These are phyloP conservation scores for Nyctereutes procyonoides DNA, from an alignment of 2,113 vertebrate genomes.

Conservation along the genomic window DNA sequence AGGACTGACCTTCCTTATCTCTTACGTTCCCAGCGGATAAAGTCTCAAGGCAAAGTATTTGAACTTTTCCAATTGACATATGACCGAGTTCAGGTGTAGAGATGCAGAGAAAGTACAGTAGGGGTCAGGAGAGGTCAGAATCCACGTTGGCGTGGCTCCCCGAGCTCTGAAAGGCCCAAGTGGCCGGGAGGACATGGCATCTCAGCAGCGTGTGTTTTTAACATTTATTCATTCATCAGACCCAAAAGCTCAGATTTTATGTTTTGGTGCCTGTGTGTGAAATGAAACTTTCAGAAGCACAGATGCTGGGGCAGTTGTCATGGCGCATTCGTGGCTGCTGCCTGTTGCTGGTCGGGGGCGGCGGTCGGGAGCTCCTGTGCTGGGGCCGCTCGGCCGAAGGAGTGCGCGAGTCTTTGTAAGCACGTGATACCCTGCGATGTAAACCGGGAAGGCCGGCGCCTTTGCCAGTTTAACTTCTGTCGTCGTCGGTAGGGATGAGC, in stretches of 20 bases:
- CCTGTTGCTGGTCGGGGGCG: neutral
- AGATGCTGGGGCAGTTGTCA: rapidly evolving
- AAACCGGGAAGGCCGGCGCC: neutral
- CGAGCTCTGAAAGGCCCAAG: neutral
- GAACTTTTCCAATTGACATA: neutral
- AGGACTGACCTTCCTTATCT: neutral
- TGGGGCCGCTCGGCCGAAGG: neutral
- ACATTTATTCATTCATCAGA: neutral
- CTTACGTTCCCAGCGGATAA: neutral
- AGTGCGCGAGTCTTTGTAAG: neutral
- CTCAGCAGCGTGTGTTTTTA: neutral
- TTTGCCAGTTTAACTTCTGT: neutral
- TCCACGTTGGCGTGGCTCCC: too few species aligned
- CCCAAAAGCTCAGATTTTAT: neutral
- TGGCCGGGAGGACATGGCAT: rapidly evolving
- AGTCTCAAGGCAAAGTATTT: neutral
- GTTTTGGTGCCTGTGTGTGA: neutral
- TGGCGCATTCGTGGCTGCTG: rapidly evolving
- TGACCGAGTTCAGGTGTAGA: neutral
- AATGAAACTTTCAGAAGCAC: neutral
- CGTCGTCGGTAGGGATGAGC: neutral
- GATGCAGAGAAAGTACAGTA: neutral
- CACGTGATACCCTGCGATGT: neutral
- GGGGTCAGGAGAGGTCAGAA: neutral
- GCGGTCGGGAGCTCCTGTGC: neutral